Conservation (phyloP, 2,888 invertebrate genomes). For the Agrilus cyanescens region DNA sequence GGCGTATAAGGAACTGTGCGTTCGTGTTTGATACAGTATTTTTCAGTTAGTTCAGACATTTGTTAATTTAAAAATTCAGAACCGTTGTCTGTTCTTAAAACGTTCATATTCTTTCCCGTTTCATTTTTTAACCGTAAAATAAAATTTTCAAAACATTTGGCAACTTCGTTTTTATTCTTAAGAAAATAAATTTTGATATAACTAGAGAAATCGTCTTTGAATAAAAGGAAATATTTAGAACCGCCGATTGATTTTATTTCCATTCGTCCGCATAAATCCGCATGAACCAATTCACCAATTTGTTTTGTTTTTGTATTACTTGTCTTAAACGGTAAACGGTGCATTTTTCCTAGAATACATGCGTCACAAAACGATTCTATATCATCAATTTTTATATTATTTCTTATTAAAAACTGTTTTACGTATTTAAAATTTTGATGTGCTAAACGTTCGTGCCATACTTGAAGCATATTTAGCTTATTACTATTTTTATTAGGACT, state of each 20-base stretch:
- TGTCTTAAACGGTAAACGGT: constrained; percentile 8
- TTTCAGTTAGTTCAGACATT: constrained; percentile 14
- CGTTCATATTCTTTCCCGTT: no score
- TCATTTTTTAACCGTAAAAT: constrained; percentile 17
- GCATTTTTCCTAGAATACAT: constrained; percentile 11
- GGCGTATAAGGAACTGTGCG: constrained; percentile 23
- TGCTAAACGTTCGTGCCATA: not conserved
- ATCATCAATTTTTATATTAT: no score
- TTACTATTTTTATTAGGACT: no score
- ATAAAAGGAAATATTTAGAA: constrained; percentile 3
- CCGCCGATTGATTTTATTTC: not conserved
- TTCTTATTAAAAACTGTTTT: constrained; percentile 6
- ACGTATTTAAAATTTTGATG: constrained; percentile 1
- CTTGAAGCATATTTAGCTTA: not conserved
- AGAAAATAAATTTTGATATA: constrained; percentile 14
- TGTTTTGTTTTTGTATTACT: constrained; percentile 1
- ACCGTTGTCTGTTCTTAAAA: constrained; percentile 22
- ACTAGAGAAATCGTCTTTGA: constrained; percentile 17
- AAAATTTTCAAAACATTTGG: constrained; percentile 13
- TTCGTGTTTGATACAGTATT: constrained; percentile 21
- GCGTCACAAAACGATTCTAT: constrained; percentile 21
- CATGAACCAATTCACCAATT: constrained; percentile 13
- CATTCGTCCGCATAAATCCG: constrained; percentile 16
- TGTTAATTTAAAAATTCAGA: constrained; percentile 20
- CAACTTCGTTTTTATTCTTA: constrained; percentile 16